Evolutionary conservation across 2,797 vertebrate genomes (phyloP).

Genomic region (Falco concolor): DNA sequence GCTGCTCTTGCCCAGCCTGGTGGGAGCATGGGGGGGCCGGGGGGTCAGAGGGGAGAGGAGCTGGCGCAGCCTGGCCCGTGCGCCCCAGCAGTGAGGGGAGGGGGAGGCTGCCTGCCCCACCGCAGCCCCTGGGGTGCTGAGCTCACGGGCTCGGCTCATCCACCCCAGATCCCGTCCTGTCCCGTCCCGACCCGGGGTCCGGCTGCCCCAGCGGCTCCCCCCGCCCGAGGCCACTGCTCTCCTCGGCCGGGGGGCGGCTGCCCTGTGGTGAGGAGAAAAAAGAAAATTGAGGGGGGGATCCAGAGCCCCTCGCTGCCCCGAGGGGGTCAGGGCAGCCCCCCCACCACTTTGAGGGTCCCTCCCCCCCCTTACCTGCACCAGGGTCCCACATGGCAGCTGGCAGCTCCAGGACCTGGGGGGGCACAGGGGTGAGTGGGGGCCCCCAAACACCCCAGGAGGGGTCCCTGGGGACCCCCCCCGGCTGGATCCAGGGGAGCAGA

Average conservation of each 20-base stretch:
- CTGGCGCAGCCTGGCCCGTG: no score
- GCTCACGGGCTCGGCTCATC: neutral
- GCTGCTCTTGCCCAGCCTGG: neutral
- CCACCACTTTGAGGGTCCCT: neutral
- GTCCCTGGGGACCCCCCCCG: neutral
- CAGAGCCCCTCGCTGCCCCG: neutral
- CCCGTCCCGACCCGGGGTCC: neutral
- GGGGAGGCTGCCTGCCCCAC: neutral
- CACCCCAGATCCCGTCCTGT: neutral
- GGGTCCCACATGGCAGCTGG: neutral
- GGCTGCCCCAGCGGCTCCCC: neutral
- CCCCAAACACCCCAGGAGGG: neutral
- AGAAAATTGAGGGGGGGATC: neutral
- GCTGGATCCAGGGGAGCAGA: neutral
- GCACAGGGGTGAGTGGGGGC: neutral
- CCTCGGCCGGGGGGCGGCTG: neutral
- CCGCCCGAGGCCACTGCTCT: neutral
- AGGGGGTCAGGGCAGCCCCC: neutral
- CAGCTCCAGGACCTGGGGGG: neutral
- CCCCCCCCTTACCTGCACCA: neutral
- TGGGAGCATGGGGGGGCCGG: accelerated
- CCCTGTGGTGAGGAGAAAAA: neutral
- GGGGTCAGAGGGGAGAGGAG: neutral
- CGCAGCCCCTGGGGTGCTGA: neutral
- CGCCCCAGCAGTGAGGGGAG: neutral